Evolutionary conservation across 1,140 invertebrate species (phyloP), one percentile per base, ranked within the genome.

Genomic region (Mya arenaria): DNA sequence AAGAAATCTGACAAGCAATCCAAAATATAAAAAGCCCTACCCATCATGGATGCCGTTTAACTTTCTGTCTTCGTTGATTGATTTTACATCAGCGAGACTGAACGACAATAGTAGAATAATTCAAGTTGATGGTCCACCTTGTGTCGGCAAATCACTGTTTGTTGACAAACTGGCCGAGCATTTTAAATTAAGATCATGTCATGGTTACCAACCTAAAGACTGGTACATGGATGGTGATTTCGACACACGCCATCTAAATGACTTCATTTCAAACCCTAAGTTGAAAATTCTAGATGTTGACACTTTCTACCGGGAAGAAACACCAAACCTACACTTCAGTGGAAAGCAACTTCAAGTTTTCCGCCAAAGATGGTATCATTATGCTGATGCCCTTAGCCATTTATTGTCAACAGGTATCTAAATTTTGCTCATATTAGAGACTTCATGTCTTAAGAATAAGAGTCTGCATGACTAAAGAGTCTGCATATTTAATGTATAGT

Each of bases 51-150:
- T n/a, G 28, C 44, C 34, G 23, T 82, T 73, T 72, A 30, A 23
- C 5, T n/a, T 66, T n/a, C n/a, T 52, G 1, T 10, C 10, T 0
- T 25, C 58, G n/a, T 28, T 66, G 5, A 28, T 66, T 17, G 79
- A 82, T 19, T 63, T 62, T 66, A 82, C 79, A 23, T 23, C 10
- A 17, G 30, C 56, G 25, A 82, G 90, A 56, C 72, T 90, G 13
- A 84, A 90, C 75, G 89, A 90, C 44, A 91, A 91, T 58, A 85
- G 74, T 17, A 89, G 88, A 75, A 82, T 91, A 0, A 84, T 91
- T 32, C 23, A 89, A 15, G 83, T 91, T 30, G 90, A 91, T 62
- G 90, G 90, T 39, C 89, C 88, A 77, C 65, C 90, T 0, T 89
- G 82, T 13, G 80, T 86, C 0, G 88, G 87, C 1, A 90, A 91